Base-by-base conservation (phyloP, 2,113 vertebrate species). In the Siphamia tubifer region DNA sequence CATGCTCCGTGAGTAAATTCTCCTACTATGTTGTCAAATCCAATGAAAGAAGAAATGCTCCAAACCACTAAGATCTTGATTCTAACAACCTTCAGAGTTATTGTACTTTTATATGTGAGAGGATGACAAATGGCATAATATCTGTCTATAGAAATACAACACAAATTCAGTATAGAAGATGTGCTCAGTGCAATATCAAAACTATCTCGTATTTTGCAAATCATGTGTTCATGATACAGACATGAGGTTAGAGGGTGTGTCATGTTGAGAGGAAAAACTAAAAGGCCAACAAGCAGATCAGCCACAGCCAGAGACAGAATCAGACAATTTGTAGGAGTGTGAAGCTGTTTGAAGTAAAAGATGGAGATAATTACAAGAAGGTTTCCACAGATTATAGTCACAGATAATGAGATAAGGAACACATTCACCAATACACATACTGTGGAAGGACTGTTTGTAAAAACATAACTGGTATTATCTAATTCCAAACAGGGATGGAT, bases 91-190 rank as follows among this genome's bases (percentile, higher is more conserved):
- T 8, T 44, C 21, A 20, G 4, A 20, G 42, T 76, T 13, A 76
- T 36, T 69, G 44, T 70, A 3, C 1, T 65, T 57, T 6, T 70
- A 23, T 77, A 77, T 6, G 9, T 10, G 4, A 77, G 60, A 39
- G 74, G 65, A 34, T 58, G 38, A 48, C 74, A 77, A 1, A 70
- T 67, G 3, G 74, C 74, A 0, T 65, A 47, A 16, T 77, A 77
- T 47, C 74, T 65, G 53, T 77, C 74, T 17, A 76, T 30, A 12
- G 73, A 69, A 45, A 76, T 76, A 21, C 73, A 76, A 4, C 65
- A 69, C 7, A 76, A 25, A 9, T 69, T 63, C n/a, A 76, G 11
- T 45, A 76, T 69, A 5, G 73, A 76, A 16, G 43, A 31, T 2
- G 57, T 69, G 45, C 73, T 45, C 8, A 76, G 35, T 7, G 51